Conservation (phyloP, 2,888 invertebrate genomes). For the Aplocera efformata region DNA sequence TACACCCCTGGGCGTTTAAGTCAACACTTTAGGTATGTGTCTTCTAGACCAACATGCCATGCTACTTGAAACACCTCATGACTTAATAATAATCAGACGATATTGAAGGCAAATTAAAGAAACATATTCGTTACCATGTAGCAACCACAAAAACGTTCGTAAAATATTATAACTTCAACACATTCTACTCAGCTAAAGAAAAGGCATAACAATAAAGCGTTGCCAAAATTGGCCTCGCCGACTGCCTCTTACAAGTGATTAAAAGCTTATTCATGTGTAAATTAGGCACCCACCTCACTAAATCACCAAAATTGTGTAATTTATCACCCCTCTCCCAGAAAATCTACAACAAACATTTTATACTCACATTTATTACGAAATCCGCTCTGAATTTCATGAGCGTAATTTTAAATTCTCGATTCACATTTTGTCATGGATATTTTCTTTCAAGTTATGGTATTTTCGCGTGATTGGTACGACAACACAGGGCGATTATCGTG, state of each 20-base stretch:
- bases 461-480: constrained; percentile 27
- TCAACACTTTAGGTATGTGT: too few relatives aligned
- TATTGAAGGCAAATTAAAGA: too few relatives aligned
- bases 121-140: too few relatives aligned
- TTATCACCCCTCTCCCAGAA: constrained; percentile 2
- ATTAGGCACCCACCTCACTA: constrained; percentile 11
- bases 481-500: constrained; percentile 19
- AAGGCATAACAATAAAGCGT: too few relatives aligned
- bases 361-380: constrained; percentile 29
- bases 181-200: too few relatives aligned
- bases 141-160: too few relatives aligned
- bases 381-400: constrained; percentile 21
- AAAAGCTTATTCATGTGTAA: constrained; percentile 18
- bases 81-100: too few relatives aligned
- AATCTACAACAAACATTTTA: constrained; percentile 11
- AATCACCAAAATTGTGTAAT: constrained; percentile 12
- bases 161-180: too few relatives aligned
- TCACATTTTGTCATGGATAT: constrained; percentile 29
- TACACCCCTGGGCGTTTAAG: too few relatives aligned
- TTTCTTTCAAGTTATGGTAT: constrained; percentile 27
- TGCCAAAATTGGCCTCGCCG: constrained; percentile 12
- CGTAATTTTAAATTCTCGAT: constrained; percentile 4
- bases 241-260: constrained; percentile 7
- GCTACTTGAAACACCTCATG: too few relatives aligned
- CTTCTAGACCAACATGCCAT: too few relatives aligned